phyloP scores from a whole-genome alignment of 2,888 invertebrate genomes.

The Drosophila differens region DNA sequence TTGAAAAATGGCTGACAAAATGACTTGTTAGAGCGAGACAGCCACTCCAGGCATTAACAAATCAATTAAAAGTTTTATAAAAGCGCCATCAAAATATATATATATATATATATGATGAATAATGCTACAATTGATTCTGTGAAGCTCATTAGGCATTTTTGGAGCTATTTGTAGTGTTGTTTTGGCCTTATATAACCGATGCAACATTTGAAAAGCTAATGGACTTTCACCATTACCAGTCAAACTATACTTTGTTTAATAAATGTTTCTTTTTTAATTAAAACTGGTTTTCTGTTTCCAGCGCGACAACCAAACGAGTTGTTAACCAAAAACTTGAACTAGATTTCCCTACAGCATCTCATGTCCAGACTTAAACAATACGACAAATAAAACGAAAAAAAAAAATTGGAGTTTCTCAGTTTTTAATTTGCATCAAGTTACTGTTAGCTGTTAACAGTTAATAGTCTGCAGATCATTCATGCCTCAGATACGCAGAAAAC shows the following conservation, averaged over 20 bases:
- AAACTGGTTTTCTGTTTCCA: slow-evolving; percentile 60
- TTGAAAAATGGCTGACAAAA: slow-evolving; percentile 11
- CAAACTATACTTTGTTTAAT: slow-evolving; percentile 51
- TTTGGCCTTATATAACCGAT: slow-evolving; percentile 59
- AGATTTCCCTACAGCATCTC: slow-evolving; percentile 68
- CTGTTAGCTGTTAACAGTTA: slow-evolving; percentile 59
- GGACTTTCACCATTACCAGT: slow-evolving; percentile 74
- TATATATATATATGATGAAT: background rate
- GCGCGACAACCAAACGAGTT: slow-evolving; percentile 43
- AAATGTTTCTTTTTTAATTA: slow-evolving; percentile 67
- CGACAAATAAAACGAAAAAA: background rate
- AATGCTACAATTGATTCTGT: slow-evolving; percentile 49
- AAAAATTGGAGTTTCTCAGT: slow-evolving; percentile 4
- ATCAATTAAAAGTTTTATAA: slow-evolving; percentile 22
- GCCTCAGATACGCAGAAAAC: slow-evolving; percentile 63
- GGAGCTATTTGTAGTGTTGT: slow-evolving; percentile 1
- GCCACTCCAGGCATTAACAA: background rate
- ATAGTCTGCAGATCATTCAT: slow-evolving; percentile 13
- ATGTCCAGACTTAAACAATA: slow-evolving; percentile 22
- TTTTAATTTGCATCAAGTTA: slow-evolving; percentile 54
- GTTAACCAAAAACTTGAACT: slow-evolving; percentile 74
- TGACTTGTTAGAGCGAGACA: slow-evolving; percentile 10
- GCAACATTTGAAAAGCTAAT: slow-evolving; percentile 39
- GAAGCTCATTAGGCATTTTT: slow-evolving; percentile 33
- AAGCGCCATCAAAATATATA: background rate